Conservation (phyloP, 1,140 invertebrate species). For the Saccostrea glomerata region DNA sequence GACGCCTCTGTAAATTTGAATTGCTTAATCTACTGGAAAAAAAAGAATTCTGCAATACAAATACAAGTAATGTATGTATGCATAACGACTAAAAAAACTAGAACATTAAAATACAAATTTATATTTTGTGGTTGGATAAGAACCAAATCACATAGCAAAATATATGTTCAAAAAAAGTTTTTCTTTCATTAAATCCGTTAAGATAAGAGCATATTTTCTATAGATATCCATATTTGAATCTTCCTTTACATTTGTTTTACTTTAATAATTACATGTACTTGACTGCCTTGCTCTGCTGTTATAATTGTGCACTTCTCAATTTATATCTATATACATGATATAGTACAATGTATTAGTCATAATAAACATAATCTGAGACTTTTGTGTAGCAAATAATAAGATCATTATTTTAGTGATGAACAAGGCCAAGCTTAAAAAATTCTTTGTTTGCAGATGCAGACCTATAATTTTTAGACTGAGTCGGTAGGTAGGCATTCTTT, state of each 20-base stretch:
- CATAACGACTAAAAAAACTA: neutral
- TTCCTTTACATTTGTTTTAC: neutral
- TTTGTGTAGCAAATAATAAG: too few species aligned
- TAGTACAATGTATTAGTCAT: too few species aligned
- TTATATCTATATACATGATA: too few species aligned
- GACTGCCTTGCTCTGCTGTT: too few species aligned
- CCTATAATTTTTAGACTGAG: too few species aligned
- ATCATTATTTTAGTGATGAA: neutral
- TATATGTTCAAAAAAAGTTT: neutral
- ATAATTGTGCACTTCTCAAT: too few species aligned
- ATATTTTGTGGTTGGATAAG: neutral
- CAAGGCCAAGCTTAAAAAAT: too few species aligned
- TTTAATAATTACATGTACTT: too few species aligned
- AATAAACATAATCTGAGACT: too few species aligned
- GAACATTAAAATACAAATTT: neutral
- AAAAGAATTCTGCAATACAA: neutral
- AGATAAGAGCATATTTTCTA: too few species aligned
- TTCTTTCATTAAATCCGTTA: conserved; percentile 12
- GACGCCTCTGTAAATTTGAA: neutral
- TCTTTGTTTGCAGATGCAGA: too few species aligned
- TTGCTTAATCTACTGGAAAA: neutral
- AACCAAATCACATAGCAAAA: neutral
- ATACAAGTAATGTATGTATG: neutral
- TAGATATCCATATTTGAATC: neutral
- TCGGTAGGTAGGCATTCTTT: too few species aligned